Evolutionary conservation across 2,113 vertebrate species (phyloP), one percentile per base, ranked within the genome.

Genomic region (Pipra filicauda): DNA sequence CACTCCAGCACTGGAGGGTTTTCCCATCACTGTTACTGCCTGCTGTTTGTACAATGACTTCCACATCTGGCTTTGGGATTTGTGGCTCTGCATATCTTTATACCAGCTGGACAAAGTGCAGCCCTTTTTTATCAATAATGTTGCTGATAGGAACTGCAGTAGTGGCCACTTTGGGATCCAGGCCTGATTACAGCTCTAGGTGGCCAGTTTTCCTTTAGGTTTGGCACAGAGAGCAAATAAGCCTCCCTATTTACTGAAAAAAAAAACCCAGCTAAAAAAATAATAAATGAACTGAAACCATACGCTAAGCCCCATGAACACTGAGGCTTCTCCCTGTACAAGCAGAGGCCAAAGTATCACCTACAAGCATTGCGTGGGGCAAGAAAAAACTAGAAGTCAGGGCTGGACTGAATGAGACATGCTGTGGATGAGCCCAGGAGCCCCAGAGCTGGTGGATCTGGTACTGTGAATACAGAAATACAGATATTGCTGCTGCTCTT

Each of bases 321-420:
- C 15, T 0, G 0, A 85, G 48, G 19, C 12, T 67, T 94, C 17
- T 21, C 1, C 2, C 31, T 19, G 46, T 12, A 73, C 12, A 57
- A 65, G 14, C 30, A 70, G 64, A 69, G 24, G 51, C 52, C 66
- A 75, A 80, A 87, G 9, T 39, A 46, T 31, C 52, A 80, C 15
- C 22, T 73, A 51, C 44, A 73, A 26, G 4, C 26, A 66, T 21
- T 2, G 0, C 41, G 6, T 4, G 3, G 7, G 17, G 46, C 44
- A 65, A 72, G 18, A 26, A 82, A 80, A 71, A 28, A 2, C 6
- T 13, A 27, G 24, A 11, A n/a, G 3, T 69, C 21, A 5, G 6
- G 20, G 20, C 17, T 91, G 8, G 4, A 11, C 23, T 59, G 37
- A 19, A 39, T 39, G 12, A 37, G 37, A 66, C 15, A 7, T 28